Conservation (phyloP, 2,113 vertebrate genomes). For the Rhagologus leucostigma region DNA sequence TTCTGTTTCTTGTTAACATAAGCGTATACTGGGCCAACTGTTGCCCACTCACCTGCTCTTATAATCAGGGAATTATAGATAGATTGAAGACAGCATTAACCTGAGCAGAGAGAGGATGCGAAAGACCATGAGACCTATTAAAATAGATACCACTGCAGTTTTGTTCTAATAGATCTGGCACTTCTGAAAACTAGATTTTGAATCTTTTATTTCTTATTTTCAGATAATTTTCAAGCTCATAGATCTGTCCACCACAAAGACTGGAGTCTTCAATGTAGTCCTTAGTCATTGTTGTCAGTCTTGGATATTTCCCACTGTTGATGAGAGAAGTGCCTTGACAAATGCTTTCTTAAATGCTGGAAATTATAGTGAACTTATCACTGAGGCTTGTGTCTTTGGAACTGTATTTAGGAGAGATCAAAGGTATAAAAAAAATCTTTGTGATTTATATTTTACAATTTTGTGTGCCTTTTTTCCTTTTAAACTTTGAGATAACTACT, state of each 20-base stretch:
- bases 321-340: not conserved
- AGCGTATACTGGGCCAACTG: not conserved
- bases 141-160: not conserved
- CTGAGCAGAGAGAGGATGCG: not conserved
- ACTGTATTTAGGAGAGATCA: conserved; percentile 91
- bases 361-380: conserved; percentile 77
- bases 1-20: not conserved
- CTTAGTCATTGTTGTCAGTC: conserved; percentile 84
- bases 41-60: not conserved
- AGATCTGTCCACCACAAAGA: conserved; percentile 85
- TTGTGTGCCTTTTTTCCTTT: not conserved
- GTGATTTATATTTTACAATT: not conserved
- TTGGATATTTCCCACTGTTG: conserved; percentile 74
- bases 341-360: conserved; percentile 73
- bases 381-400: conserved; percentile 88
- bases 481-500: not conserved
- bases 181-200: not conserved
- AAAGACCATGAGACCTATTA: not conserved
- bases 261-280: conserved; percentile 86
- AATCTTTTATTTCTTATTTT: conserved; percentile 6
- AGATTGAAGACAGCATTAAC: not conserved
- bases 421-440: conserved; percentile 69
- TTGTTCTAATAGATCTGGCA: not conserved
- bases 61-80: not conserved
- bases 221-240: conserved; percentile 83